These are phyloP conservation scores for Rhincodon typus DNA, from an alignment of 2,797 vertebrate genomes.

Conservation along the genomic window DNA sequence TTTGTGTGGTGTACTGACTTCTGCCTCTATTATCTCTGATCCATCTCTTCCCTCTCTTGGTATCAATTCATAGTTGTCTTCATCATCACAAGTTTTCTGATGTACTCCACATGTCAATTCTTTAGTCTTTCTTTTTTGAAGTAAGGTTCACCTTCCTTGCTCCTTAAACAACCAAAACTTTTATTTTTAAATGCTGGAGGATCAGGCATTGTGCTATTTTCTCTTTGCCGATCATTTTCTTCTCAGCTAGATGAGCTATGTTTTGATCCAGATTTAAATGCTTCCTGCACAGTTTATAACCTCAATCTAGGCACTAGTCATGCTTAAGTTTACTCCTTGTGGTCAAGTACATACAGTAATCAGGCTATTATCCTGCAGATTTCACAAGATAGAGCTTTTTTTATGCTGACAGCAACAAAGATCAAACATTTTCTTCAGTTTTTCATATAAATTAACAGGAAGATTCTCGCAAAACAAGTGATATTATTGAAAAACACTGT, in stretches of 20 bases:
- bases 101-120: background rate
- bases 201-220: conserved; percentile 8
- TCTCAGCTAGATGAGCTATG: too few relatives aligned
- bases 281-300: background rate
- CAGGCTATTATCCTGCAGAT: background rate
- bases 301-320: background rate
- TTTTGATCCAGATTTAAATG: background rate
- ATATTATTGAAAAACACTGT: background rate
- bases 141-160: background rate
- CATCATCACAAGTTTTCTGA: background rate
- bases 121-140: background rate
- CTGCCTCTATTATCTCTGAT: too few relatives aligned
- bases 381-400: background rate
- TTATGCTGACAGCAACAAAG: background rate
- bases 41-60: too few relatives aligned
- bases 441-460: background rate
- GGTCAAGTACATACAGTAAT: background rate
- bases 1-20: too few relatives aligned
- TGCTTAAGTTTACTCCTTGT: background rate
- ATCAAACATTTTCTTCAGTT: background rate
- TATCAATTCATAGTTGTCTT: background rate
- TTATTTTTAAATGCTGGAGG: background rate
- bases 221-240: too few relatives aligned
- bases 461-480: background rate
- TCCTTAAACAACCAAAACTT: background rate